Percentiles rank a stretch among this genome's conserved stretches.
Evolutionary conservation across 2,888 invertebrate species (phyloP).

Genomic region (Zootermopsis nevadensis): DNA sequence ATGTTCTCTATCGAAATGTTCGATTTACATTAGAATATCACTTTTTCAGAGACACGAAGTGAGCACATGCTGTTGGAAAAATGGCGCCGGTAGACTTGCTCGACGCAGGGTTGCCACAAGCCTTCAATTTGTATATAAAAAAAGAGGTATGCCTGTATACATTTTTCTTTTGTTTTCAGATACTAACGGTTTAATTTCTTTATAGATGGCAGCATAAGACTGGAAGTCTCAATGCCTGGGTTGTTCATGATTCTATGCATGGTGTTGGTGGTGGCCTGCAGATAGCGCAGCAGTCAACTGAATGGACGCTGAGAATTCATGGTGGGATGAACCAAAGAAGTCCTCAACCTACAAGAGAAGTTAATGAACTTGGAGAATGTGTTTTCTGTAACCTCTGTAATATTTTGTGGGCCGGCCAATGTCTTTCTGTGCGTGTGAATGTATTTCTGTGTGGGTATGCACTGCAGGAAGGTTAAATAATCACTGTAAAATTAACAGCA

Average conservation of each 20-base stretch:
- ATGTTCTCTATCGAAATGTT: too few relatives aligned
- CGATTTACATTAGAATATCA: too few relatives aligned
- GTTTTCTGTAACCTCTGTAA: not conserved
- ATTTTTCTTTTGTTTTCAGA: too few relatives aligned
- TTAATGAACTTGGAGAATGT: not conserved
- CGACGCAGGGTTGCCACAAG: too few relatives aligned
- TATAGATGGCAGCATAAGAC: not conserved
- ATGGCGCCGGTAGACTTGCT: too few relatives aligned
- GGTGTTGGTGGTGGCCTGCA: not conserved
- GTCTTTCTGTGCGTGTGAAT: not conserved
- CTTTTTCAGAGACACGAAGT: too few relatives aligned
- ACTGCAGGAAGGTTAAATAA: not conserved
- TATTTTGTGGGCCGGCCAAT: not conserved
- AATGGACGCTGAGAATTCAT: not conserved
- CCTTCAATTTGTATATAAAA: too few relatives aligned
- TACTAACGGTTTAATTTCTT: not conserved
- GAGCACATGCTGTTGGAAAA: too few relatives aligned
- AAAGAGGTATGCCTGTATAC: too few relatives aligned
- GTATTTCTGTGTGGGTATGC: not conserved
- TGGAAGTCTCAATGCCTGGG: not conserved
- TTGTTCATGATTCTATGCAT: not conserved
- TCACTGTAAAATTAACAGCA: not conserved
- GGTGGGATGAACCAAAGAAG: not conserved
- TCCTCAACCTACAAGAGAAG: not conserved
- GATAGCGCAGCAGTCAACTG: not conserved